A percentile compares a stretch with the other conserved stretches of the same genome.
Conservation (phyloP, 1,140 invertebrate genomes). For the Cotesia vestalis region DNA sequence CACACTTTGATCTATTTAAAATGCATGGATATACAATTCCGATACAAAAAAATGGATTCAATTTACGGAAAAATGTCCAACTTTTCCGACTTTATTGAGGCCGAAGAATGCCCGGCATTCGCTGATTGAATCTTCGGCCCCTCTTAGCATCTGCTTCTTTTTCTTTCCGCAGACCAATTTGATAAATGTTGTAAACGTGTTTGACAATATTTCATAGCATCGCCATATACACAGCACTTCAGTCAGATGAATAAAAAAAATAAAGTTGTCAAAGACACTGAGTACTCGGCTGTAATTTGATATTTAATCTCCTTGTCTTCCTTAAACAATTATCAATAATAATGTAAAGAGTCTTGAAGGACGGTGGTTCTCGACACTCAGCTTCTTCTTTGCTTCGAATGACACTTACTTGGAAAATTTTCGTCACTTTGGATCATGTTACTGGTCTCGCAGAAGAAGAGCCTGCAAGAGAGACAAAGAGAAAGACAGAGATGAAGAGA, state of each 20-base stretch:
- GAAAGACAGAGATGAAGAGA: no score
- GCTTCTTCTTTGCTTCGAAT: slow-evolving; percentile 54
- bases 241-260: slow-evolving; percentile 1
- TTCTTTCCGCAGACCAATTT: slow-evolving; percentile 44
- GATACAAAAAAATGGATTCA: slow-evolving; percentile 34
- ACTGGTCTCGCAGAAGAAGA: slow-evolving; percentile 36
- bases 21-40: no score
- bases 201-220: slow-evolving; percentile 59
- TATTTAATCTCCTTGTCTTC: slow-evolving; percentile 32
- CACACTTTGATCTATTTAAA: no score
- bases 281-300: slow-evolving; percentile 16
- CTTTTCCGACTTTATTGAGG: slow-evolving; percentile 56
- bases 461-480: no score
- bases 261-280: slow-evolving; percentile 25
- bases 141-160: slow-evolving; percentile 34
- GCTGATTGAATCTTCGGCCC: slow-evolving; percentile 60
- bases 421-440: slow-evolving; percentile 48
- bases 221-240: slow-evolving; percentile 27
- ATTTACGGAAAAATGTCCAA: slow-evolving; percentile 59
- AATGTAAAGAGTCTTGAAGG: slow-evolving; percentile 32
- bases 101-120: slow-evolving; percentile 60
- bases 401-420: slow-evolving; percentile 41
- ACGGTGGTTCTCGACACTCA: slow-evolving; percentile 34
- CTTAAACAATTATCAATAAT: slow-evolving; percentile 46
- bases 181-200: slow-evolving; percentile 63